Conservation (phyloP, 2,797 vertebrate genomes). For the Pyrocephalus nanus region DNA sequence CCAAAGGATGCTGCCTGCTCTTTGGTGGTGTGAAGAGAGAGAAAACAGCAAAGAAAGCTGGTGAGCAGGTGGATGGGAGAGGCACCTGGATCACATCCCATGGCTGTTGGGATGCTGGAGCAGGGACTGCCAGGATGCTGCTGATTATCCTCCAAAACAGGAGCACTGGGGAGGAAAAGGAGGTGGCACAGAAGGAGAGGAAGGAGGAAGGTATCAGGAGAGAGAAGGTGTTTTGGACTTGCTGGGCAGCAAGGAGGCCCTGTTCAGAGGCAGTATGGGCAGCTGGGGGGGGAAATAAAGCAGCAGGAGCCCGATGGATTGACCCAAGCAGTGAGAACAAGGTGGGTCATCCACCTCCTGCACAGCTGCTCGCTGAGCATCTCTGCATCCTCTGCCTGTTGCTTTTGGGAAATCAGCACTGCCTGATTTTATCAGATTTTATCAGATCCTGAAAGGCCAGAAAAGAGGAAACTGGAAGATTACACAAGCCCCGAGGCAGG, state of each 20-base stretch:
- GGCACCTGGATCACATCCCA: neutral
- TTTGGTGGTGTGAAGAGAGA: neutral
- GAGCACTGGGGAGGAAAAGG: neutral
- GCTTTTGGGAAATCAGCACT: neutral
- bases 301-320: neutral
- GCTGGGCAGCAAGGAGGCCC: neutral
- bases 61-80: neutral
- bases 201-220: neutral
- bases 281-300: neutral
- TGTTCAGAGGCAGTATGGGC: neutral
- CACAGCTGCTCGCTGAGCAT: neutral
- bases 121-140: neutral
- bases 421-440: neutral
- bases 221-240: neutral
- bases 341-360: neutral
- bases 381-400: neutral
- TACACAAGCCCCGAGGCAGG: neutral
- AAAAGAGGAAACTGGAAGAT: neutral
- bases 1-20: neutral
- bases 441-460: neutral
- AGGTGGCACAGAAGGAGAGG: neutral
- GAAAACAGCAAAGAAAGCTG: neutral
- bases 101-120: neutral
- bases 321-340: neutral
- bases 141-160: neutral